Percentiles rank a stretch among this genome's conserved stretches.
Evolutionary conservation across 2,797 vertebrate species (phyloP).

Genomic region (Trachops cirrhosus): DNA sequence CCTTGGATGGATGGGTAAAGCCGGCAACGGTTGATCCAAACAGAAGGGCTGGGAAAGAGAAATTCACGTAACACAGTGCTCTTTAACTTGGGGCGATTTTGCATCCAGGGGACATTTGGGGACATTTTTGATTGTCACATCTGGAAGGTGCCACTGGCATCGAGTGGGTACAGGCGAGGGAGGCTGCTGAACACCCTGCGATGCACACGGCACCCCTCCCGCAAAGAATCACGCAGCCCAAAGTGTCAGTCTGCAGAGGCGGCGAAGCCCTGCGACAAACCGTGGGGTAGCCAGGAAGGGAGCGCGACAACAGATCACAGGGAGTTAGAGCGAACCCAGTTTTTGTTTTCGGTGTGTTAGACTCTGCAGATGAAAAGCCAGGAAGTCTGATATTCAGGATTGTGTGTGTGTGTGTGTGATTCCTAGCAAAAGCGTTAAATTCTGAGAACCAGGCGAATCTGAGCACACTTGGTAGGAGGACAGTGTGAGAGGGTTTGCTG

Average conservation of each 20-base stretch:
- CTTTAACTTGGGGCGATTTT: neutral
- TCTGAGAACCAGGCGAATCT: neutral
- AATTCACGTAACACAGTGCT: neutral
- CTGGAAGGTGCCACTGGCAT: neutral
- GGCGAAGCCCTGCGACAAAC: neutral
- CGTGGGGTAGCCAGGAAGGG: neutral
- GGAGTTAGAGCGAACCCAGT: neutral
- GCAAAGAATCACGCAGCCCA: neutral
- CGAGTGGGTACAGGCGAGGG: neutral
- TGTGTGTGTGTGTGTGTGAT: neutral
- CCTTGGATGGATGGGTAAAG: neutral
- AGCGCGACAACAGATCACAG: neutral
- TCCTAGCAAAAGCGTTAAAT: neutral
- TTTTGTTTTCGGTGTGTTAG: neutral
- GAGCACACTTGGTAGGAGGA: neutral
- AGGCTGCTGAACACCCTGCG: neutral
- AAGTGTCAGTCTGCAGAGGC: neutral
- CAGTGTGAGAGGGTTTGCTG: neutral
- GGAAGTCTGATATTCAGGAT: neutral
- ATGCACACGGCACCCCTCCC: accelerated
- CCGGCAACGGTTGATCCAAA: neutral
- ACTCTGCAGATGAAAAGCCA: slow-evolving; percentile 11
- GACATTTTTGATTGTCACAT: neutral
- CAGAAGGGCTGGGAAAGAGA: neutral
- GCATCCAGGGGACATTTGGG: neutral